Evolutionary conservation across 2,113 vertebrate genomes (phyloP), one percentile per base, ranked within the genome.

Genomic region (Heloderma charlesbogerti): DNA sequence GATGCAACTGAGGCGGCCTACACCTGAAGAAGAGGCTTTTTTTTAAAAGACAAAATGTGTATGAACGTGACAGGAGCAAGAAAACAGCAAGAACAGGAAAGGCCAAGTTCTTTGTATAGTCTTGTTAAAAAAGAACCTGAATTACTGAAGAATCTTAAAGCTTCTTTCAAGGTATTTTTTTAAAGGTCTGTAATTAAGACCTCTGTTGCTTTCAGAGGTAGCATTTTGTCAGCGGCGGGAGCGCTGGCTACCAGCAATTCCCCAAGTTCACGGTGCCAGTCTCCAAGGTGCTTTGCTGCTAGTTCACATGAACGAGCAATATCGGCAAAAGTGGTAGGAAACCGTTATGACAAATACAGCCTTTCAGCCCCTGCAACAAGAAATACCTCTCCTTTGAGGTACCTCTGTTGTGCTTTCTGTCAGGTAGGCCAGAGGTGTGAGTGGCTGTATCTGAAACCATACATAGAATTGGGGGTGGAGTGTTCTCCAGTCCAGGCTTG

Each of bases 11-110:
- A 57, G 6, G 0, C 57, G 83, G 1, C 66, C 84, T 71, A 9
- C 22, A 84, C 2, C 0, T 0, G 15, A 66, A 6, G 90, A 92
- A 40, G 86, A 88, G 78, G 84, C 82, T 94, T 93, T 92, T 79
- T 79, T 31, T 40, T 22, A 63, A 40, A 48, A 34, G 31, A 5
- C 10, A 25, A 60, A 69, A n/a, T 6, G 40, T 48, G 16, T 57
- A 29, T 27, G 5, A 25, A 45, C 40, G 40, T 66, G 29, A 67
- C 18, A 27, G 54, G 5, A 27, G 37, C 34, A 54, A 60, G 63
- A 85, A 45, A 86, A 89, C 16, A 77, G 71, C 1, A 0, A 40
- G 51, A 31, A 45, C 60, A 67, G 83, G 60, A 67, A 43, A 69
- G 29, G 7, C 5, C 25, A 45, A 9, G 6, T 85, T 85, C 31